These are phyloP conservation scores for Nesoenas mayeri DNA, from an alignment of 2,113 vertebrate species.

Conservation along the genomic window DNA sequence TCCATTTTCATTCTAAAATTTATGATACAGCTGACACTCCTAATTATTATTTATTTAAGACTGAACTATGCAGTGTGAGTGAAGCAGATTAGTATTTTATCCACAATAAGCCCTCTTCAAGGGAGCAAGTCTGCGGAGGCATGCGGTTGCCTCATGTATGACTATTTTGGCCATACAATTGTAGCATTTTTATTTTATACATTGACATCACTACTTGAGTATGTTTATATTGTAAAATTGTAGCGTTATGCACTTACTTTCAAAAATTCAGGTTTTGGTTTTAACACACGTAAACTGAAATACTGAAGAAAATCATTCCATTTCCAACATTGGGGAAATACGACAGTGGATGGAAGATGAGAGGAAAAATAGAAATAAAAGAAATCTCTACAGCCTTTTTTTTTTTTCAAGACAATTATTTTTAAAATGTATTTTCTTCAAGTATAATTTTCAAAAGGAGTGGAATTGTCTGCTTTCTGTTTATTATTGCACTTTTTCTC, in stretches of 20 bases:
- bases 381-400: not conserved
- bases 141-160: not conserved
- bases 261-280: not conserved
- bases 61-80: not conserved
- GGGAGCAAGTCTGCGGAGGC: not conserved
- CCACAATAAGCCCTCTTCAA: not conserved
- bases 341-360: not conserved
- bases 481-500: not conserved
- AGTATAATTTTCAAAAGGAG: not conserved
- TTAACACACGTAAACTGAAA: not conserved
- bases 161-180: not conserved
- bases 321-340: not conserved
- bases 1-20: not conserved
- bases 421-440: not conserved
- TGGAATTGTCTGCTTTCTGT: not conserved
- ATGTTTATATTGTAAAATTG: not conserved
- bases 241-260: not conserved
- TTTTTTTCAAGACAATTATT: too few species aligned
- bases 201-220: not conserved
- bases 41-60: not conserved
- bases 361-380: not conserved
- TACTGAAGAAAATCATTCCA: not conserved
- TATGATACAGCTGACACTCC: not conserved
- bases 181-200: not conserved
- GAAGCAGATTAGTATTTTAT: conserved; percentile 2